These are phyloP conservation scores for Hirudo medicinalis DNA, from an alignment of 1,140 invertebrate genomes.

Conservation along the genomic window DNA sequence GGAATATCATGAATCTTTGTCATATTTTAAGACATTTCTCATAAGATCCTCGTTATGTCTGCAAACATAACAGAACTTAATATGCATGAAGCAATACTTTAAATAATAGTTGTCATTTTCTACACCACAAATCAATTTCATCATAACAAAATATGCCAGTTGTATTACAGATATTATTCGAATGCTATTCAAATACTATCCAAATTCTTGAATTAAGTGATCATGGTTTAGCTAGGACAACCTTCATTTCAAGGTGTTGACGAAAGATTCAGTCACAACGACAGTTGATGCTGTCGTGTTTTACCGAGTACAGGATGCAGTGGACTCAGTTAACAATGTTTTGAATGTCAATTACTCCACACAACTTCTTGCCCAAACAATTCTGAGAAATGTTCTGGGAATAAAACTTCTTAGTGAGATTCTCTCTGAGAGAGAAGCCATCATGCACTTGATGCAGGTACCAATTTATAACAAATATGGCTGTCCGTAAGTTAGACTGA, in stretches of 20 bases:
- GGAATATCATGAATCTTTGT: too few species aligned
- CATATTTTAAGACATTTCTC: too few species aligned
- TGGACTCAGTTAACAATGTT: slow-evolving; percentile 57
- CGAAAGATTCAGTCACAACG: slow-evolving; percentile 81
- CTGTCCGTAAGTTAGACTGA: not conserved
- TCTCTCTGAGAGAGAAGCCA: slow-evolving; percentile 59
- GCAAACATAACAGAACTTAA: too few species aligned
- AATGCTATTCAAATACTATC: too few species aligned
- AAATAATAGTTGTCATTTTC: too few species aligned
- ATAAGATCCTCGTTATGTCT: too few species aligned
- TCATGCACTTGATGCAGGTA: slow-evolving; percentile 70
- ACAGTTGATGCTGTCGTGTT: slow-evolving; percentile 69
- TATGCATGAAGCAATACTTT: too few species aligned
- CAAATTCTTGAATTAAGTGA: too few species aligned
- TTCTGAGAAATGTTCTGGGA: slow-evolving; percentile 71
- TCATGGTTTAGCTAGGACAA: too few species aligned
- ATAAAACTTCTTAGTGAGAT: slow-evolving; percentile 80
- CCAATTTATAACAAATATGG: not conserved
- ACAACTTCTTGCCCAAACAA: slow-evolving; percentile 43
- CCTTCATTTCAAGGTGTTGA: slow-evolving; percentile 54
- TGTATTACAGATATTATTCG: too few species aligned
- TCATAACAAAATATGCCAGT: too few species aligned
- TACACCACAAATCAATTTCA: too few species aligned
- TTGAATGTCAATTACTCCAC: slow-evolving; percentile 68
- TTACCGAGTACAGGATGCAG: not conserved